Evolutionary conservation across 2,888 invertebrate species (phyloP), one percentile per base, ranked within the genome.

Genomic region (Sarcophaga rosellei): DNA sequence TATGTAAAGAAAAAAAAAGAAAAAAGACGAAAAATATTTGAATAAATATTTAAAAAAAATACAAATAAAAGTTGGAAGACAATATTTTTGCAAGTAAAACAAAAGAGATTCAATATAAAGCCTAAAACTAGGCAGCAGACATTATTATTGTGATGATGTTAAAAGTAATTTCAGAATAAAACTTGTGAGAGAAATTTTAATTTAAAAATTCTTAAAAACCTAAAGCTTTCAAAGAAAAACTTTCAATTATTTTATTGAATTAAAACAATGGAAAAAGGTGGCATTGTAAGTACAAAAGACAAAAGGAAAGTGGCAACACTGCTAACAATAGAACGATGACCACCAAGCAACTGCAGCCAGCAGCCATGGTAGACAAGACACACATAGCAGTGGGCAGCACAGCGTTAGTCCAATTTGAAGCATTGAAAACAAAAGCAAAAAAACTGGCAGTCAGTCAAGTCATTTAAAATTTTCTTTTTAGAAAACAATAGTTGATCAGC

Each of bases 401-500:
- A 57, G 1, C 35, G 3, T 53, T 25, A 66, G 57, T 57, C 6
- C 25, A 69, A 79, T 70, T 45, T 25, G 53, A 75, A 75, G 25
- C 25, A 66, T 20, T 17, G 12, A 57, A n/a, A 66, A 53, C 44
- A 57, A 66, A 66, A 75, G 65, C 21, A 45, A n/a, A 15, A 66
- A 20, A 45, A 45, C 63, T 47, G 53, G 11, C 59, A 53, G 35
- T 35, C 53, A 62, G 61, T 62, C 4, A 35, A 35, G 35, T 35
- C 8, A 10, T 25, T 25, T 12, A 47, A 47, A 47, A 47, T 11
- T 8, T 8, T 1, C 4, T 47, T 11, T 47, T 47, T 47, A 47
- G 17, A 35, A 78, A 78, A 78, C 74, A 81, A 74, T 74, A 74
- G 74, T 44, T 74, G 61, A 23, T 59, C 74, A 61, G 65, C 69